phyloP scores from a whole-genome alignment of 2,113 vertebrate species.

The Lichenostomus cassidix region DNA sequence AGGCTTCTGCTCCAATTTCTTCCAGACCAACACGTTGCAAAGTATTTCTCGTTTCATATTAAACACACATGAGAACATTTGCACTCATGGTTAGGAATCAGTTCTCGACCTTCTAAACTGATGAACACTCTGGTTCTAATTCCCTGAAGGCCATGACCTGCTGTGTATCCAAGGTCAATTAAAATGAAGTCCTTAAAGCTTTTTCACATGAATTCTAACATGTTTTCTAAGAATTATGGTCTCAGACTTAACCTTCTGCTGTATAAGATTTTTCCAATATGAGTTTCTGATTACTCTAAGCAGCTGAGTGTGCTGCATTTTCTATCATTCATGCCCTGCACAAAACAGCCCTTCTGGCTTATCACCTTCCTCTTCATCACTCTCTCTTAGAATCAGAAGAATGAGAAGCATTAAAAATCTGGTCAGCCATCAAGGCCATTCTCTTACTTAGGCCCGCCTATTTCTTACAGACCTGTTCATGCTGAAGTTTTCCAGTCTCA shows the following conservation, averaged over 20 bases:
- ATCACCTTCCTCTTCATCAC: not conserved
- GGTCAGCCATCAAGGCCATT: not conserved
- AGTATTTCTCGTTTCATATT: constrained; percentile 41
- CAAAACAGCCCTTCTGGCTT: constrained; percentile 14
- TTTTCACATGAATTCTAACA: constrained; percentile 46
- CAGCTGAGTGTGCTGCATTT: not conserved
- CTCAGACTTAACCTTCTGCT: not conserved
- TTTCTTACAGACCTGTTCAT: not conserved
- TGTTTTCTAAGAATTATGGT: constrained; percentile 19
- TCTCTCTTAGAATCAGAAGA: constrained; percentile 12
- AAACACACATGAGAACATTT: constrained; percentile 46
- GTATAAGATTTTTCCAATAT: not conserved
- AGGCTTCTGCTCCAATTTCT: not conserved
- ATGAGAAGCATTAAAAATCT: not conserved
- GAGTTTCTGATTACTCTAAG: not conserved
- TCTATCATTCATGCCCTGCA: not conserved
- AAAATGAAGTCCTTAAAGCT: constrained; percentile 54
- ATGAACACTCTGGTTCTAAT: constrained; percentile 37
- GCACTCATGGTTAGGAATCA: constrained; percentile 27
- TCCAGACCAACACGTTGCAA: constrained; percentile 33
- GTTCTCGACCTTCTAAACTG: constrained; percentile 48
- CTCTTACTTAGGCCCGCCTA: not conserved
- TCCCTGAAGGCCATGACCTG: constrained; percentile 41
- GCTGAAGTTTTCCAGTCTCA: not conserved
- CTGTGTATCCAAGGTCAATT: constrained; percentile 46